Percentiles rank a stretch among this genome's conserved stretches.
Conservation (phyloP, 92 coral and sea anemone genomes). For the Desmophyllum pertusum region DNA sequence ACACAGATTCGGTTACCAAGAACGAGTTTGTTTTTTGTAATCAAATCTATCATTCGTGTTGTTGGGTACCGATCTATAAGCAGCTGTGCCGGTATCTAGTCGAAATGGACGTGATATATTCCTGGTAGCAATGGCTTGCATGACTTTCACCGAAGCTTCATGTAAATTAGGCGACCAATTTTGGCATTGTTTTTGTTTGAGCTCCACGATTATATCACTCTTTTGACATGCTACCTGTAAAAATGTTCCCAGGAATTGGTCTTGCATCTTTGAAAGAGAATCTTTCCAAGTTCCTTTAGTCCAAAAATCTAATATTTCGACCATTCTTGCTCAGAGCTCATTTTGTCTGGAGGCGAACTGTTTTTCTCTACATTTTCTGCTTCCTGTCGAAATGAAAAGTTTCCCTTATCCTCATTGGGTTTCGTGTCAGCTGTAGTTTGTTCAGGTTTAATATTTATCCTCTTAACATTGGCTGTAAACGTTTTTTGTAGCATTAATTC, state of each 20-base stretch:
- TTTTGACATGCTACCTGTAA: constrained; percentile 28
- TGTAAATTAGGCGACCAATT: constrained; percentile 29
- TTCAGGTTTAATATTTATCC: not conserved
- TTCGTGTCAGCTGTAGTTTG: constrained; percentile 32
- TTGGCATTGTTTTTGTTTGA: constrained; percentile 41
- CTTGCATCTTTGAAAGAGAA: not conserved
- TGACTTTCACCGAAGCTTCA: constrained; percentile 18
- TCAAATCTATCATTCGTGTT: not conserved
- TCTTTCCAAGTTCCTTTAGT: not conserved
- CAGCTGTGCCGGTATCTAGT: not conserved
- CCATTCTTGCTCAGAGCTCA: too few relatives aligned
- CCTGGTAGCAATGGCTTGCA: constrained; percentile 24
- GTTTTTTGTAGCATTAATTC: not conserved
- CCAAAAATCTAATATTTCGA: not conserved
- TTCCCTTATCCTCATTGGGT: not conserved
- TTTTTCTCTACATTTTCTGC: not conserved
- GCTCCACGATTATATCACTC: constrained; percentile 35
- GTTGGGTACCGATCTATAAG: not conserved
- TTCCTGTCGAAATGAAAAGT: too few relatives aligned
- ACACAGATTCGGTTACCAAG: not conserved
- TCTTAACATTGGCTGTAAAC: not conserved
- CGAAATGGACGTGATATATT: not conserved
- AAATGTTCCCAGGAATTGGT: not conserved
- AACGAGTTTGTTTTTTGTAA: not conserved
- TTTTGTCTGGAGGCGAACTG: not conserved